Conservation (phyloP, 2,113 vertebrate genomes). For the Marmota flaviventris region DNA sequence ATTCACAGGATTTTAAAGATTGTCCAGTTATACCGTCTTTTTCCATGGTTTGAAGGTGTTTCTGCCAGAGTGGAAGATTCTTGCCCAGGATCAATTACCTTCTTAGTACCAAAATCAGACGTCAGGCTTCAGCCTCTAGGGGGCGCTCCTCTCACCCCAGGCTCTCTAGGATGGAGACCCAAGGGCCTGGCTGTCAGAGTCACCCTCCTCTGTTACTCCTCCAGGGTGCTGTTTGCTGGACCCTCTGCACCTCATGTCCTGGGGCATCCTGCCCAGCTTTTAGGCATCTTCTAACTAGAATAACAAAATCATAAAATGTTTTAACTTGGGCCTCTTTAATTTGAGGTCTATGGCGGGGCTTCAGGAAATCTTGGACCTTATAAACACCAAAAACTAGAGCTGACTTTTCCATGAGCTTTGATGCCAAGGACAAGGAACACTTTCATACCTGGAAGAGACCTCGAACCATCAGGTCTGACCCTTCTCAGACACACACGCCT, state of each 20-base stretch:
- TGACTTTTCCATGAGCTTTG: not conserved
- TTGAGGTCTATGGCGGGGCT: not conserved
- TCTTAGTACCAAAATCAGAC: not conserved
- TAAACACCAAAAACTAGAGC: not conserved
- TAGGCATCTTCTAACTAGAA: not conserved
- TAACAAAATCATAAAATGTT: not conserved
- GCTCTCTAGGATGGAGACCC: not conserved
- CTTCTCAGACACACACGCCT: not conserved
- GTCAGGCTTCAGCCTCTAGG: not conserved
- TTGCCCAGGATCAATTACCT: not conserved
- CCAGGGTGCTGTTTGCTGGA: accelerated
- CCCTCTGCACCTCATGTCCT: not conserved
- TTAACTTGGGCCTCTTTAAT: not conserved
- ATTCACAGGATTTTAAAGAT: not conserved
- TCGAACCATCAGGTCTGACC: not conserved
- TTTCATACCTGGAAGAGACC: not conserved
- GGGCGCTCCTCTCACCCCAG: not conserved
- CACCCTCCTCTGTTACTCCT: not conserved
- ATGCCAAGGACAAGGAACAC: not conserved
- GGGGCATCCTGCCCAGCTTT: not conserved
- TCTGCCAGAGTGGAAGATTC: not conserved
- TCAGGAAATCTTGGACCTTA: not conserved
- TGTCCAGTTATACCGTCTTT: not conserved
- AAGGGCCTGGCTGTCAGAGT: not conserved
- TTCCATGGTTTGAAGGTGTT: not conserved